A percentile compares a stretch with the other conserved stretches of the same genome.
phyloP scores from a whole-genome alignment of 2,888 invertebrate species.

The Boloria selene region DNA sequence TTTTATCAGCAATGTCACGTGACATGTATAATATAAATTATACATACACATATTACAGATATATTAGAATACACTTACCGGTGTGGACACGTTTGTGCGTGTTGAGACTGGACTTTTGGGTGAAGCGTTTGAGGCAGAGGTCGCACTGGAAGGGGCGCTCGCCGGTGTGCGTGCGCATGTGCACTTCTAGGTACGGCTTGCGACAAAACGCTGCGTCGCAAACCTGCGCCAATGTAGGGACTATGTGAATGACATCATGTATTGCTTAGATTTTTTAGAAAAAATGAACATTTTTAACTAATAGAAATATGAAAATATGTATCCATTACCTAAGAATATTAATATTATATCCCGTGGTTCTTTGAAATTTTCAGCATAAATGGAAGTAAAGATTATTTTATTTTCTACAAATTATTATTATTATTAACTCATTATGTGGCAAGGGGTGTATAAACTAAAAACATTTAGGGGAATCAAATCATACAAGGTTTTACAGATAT shows the following conservation, averaged over 20 bases:
- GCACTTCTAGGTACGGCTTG: conserved; percentile 90
- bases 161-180: conserved; percentile 91
- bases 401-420: too few relatives aligned
- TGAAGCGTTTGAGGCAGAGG: conserved; percentile 88
- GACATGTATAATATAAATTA: not conserved
- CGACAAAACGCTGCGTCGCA: conserved; percentile 91
- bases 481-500: not conserved
- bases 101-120: conserved; percentile 90
- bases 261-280: too few relatives aligned
- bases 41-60: not conserved
- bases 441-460: not conserved
- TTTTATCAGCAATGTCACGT: conserved; percentile 1
- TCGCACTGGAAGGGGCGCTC: conserved; percentile 89
- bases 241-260: not conserved
- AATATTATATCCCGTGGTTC: too few relatives aligned
- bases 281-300: too few relatives aligned
- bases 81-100: conserved; percentile 91
- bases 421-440: too few relatives aligned
- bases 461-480: not conserved
- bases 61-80: conserved; percentile 62
- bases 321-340: too few relatives aligned
- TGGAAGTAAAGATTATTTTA: too few relatives aligned
- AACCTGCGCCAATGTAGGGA: conserved; percentile 58
- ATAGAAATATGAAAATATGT: too few relatives aligned
- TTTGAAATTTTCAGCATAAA: too few relatives aligned